These are phyloP conservation scores for Scylla paramamosain DNA, from an alignment of 1,140 invertebrate genomes.

Conservation along the genomic window DNA sequence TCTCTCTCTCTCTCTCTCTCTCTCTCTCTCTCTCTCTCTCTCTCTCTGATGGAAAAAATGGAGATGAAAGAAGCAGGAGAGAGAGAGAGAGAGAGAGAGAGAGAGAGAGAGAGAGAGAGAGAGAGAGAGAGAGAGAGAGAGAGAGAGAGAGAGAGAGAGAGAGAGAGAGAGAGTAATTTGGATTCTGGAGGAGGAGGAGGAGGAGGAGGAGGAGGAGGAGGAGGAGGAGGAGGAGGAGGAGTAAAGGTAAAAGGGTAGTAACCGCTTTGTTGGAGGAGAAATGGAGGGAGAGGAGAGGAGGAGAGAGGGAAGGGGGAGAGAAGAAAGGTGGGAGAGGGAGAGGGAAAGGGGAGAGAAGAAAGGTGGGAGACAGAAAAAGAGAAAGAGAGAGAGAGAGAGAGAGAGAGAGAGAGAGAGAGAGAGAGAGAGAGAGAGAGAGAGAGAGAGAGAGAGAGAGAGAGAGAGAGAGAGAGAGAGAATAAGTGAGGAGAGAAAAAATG, in stretches of 20 bases:
- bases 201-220: neutral
- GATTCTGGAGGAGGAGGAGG: no score
- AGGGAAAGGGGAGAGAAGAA: neutral
- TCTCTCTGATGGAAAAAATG: neutral
- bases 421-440: no score
- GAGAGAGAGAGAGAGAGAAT: no score
- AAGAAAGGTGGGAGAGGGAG: neutral
- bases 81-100: no score
- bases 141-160: neutral
- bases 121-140: neutral
- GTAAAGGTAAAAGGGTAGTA: neutral
- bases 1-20: slow-evolving; percentile 9
- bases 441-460: no score
- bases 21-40: slow-evolving; percentile 20
- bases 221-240: neutral
- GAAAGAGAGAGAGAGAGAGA: no score
- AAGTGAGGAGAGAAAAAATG: neutral
- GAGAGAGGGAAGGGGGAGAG: neutral
- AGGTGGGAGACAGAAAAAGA: neutral
- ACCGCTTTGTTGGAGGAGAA: neutral
- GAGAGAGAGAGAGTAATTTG: neutral
- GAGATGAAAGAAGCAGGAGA: neutral
- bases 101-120: neutral
- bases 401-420: no score
- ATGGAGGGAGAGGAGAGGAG: neutral